Evolutionary conservation across 1,140 invertebrate genomes (phyloP).

Genomic region (Orius insidiosus): DNA sequence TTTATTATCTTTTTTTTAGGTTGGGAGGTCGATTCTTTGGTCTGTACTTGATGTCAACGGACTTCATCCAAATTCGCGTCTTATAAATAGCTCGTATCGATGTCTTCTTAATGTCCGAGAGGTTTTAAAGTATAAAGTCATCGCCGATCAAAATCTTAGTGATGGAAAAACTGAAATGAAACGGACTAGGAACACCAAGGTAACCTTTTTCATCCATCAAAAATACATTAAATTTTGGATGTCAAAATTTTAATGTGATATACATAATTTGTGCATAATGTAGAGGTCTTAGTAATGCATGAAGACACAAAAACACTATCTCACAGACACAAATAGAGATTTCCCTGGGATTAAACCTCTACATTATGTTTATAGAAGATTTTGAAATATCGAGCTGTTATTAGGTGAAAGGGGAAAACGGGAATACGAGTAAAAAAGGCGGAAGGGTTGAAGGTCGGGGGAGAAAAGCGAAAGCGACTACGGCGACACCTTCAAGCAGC

Average conservation of each 20-base stretch:
- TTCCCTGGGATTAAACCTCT: neutral
- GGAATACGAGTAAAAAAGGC: too few species aligned
- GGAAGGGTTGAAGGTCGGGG: neutral
- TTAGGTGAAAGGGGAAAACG: too few species aligned
- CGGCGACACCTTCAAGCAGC: neutral
- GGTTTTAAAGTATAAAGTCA: conserved; percentile 31
- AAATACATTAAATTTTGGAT: conserved; percentile 3
- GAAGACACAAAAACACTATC: neutral
- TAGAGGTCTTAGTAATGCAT: neutral
- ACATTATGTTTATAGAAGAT: neutral
- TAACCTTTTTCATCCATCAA: neutral
- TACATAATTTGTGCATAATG: neutral
- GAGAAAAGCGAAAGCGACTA: neutral
- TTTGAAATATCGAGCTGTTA: neutral
- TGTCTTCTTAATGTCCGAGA: conserved; percentile 50
- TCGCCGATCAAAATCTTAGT: neutral
- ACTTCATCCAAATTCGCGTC: conserved; percentile 59
- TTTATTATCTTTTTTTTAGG: too few species aligned
- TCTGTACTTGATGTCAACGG: conserved; percentile 67
- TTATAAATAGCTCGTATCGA: conserved; percentile 60
- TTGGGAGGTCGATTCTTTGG: conserved; percentile 60
- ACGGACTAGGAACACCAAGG: conserved; percentile 1
- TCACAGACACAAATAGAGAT: neutral
- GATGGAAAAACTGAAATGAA: conserved; percentile 9
- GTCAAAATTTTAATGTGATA: too few species aligned